Evolutionary conservation across 2,113 vertebrate genomes (phyloP).

Genomic region (Cervus canadensis): DNA sequence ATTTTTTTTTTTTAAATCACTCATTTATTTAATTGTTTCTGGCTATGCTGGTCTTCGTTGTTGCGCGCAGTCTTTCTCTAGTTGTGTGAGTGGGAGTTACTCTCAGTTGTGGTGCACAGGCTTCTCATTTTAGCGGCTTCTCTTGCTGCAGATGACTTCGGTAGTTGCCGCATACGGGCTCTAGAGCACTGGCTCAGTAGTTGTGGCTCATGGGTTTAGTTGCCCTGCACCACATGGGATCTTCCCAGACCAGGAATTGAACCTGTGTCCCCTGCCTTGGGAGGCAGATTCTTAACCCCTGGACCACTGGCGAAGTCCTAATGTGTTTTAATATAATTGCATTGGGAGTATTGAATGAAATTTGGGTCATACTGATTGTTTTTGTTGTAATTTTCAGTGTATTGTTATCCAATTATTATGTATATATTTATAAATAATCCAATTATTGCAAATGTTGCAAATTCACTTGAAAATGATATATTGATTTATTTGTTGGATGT

Average conservation of each 20-base stretch:
- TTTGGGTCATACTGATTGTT: not conserved
- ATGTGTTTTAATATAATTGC: not conserved
- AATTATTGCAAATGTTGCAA: not conserved
- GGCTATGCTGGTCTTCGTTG: not conserved
- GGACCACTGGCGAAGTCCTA: not conserved
- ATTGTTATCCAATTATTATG: not conserved
- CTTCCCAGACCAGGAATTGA: not conserved
- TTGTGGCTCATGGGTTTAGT: not conserved
- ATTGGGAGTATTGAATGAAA: not conserved
- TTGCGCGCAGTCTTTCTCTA: not conserved
- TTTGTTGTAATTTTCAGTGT: not conserved
- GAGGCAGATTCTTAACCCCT: not conserved
- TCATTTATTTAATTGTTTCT: not conserved
- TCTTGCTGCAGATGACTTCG: not conserved
- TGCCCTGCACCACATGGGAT: not conserved
- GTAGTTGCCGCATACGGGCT: rapidly evolving
- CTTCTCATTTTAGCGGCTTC: not conserved
- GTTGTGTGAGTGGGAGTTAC: not conserved
- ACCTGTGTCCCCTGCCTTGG: not conserved
- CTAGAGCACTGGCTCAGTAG: not conserved
- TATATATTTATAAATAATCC: not conserved
- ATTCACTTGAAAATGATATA: not conserved
- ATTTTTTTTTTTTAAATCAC: not conserved
- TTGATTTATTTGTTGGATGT: not conserved
- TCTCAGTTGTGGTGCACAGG: not conserved